A percentile compares a stretch with the other conserved stretches of the same genome.
phyloP scores from a whole-genome alignment of 1,140 invertebrate species.

The Leptinotarsa defecta region DNA sequence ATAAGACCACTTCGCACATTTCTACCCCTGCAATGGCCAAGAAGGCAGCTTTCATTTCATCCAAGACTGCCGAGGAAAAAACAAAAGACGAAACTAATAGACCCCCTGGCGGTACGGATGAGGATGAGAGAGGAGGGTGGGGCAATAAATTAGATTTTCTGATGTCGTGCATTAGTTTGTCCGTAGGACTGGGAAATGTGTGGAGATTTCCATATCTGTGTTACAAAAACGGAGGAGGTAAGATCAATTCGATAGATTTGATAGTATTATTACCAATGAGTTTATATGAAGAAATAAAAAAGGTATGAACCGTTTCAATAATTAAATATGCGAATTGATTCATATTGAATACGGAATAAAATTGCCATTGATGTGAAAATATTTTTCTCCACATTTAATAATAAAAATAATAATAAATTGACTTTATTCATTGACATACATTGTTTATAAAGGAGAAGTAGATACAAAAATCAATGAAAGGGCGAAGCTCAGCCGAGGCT shows the following conservation, averaged over 20 bases:
- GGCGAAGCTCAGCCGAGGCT: too few species aligned
- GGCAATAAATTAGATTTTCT: slow-evolving; percentile 57
- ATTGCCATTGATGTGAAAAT: too few species aligned
- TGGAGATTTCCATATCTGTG: slow-evolving; percentile 87
- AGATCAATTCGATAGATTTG: neutral
- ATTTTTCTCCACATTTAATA: too few species aligned
- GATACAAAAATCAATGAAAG: too few species aligned
- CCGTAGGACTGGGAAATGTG: slow-evolving; percentile 80
- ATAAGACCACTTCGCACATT: slow-evolving; percentile 23
- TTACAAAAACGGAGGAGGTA: slow-evolving; percentile 75
- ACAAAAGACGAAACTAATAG: neutral
- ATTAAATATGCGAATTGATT: too few species aligned
- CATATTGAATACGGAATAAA: too few species aligned
- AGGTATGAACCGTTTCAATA: too few species aligned
- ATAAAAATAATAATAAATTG: too few species aligned
- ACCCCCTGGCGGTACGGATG: slow-evolving; percentile 27
- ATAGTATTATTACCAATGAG: too few species aligned
- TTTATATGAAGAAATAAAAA: too few species aligned
- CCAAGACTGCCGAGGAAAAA: slow-evolving; percentile 24
- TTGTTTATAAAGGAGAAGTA: too few species aligned
- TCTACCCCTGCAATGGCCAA: slow-evolving; percentile 23
- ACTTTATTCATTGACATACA: too few species aligned
- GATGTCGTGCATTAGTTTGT: slow-evolving; percentile 74
- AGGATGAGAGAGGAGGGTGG: slow-evolving; percentile 51
- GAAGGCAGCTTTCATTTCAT: slow-evolving; percentile 36